Conservation (phyloP, 2,888 invertebrate genomes). For the Phorcus lineatus region DNA sequence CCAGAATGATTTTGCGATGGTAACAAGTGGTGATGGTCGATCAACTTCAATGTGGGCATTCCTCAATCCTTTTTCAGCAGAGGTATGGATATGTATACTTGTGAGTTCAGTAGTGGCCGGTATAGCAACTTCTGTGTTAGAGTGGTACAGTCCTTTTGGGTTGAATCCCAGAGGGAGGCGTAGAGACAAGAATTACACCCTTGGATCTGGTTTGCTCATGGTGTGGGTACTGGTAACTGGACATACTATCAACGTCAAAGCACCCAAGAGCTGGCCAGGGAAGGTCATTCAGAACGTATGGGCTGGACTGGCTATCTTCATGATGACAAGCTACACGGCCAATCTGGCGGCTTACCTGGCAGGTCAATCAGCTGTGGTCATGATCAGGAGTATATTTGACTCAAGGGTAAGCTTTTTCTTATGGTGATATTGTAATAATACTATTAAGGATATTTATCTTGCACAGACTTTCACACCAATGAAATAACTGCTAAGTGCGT, state of each 20-base stretch:
- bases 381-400: conserved; percentile 87
- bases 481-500: no score
- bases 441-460: no score
- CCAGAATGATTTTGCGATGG: conserved; percentile 90
- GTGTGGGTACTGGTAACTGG: conserved; percentile 95
- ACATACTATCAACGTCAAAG: conserved; percentile 93
- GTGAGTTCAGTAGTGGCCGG: conserved; percentile 91
- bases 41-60: conserved; percentile 84
- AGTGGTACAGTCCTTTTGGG: conserved; percentile 94
- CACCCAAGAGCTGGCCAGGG: conserved; percentile 96
- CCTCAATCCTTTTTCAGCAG: conserved; percentile 89
- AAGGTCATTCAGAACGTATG: conserved; percentile 95
- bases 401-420: conserved; percentile 82
- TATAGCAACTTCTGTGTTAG: conserved; percentile 91
- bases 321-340: conserved; percentile 94
- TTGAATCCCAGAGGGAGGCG: conserved; percentile 94
- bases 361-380: conserved; percentile 88
- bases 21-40: conserved; percentile 80
- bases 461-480: no score
- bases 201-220: conserved; percentile 90
- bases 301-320: conserved; percentile 95
- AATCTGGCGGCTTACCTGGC: conserved; percentile 94
- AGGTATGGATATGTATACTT: conserved; percentile 93
- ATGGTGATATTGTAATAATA: no score
- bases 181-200: conserved; percentile 92